Percentiles rank a stretch among this genome's conserved stretches.
These are phyloP conservation scores for Ochotona princeps DNA, from an alignment of 2,113 vertebrate genomes.

Conservation along the genomic window DNA sequence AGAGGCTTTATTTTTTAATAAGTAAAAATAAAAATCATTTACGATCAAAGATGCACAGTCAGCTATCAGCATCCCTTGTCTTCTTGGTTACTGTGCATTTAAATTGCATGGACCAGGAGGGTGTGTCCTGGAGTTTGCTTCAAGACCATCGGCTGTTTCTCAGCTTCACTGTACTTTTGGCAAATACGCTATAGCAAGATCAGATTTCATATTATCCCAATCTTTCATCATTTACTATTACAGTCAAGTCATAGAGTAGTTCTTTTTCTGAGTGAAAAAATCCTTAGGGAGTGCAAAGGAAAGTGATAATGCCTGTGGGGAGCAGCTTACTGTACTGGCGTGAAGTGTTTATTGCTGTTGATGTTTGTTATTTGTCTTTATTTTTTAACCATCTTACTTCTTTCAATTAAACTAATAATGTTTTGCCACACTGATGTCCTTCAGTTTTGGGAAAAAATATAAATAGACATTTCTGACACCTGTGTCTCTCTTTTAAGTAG, in stretches of 20 bases:
- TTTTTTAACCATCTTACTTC: background rate
- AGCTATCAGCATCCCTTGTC: background rate
- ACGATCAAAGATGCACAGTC: background rate
- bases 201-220: background rate
- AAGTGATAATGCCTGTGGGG: background rate
- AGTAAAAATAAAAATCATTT: background rate
- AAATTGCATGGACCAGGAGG: background rate
- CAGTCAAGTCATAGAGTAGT: background rate
- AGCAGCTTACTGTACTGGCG: background rate
- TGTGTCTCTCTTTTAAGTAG: constrained; percentile 9
- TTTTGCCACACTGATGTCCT: background rate
- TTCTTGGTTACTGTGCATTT: background rate
- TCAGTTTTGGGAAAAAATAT: constrained; percentile 41
- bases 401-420: constrained; percentile 41
- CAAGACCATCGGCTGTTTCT: background rate
- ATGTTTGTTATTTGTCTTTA: background rate
- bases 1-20: no score
- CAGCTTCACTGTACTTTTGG: background rate
- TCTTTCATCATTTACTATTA: background rate
- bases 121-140: background rate
- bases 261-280: background rate
- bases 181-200: background rate
- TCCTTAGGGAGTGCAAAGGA: background rate
- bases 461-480: constrained; percentile 58
- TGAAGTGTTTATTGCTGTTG: background rate